Evolutionary conservation across 2,797 vertebrate species (phyloP).

Genomic region (Sphenopsis melanotis): DNA sequence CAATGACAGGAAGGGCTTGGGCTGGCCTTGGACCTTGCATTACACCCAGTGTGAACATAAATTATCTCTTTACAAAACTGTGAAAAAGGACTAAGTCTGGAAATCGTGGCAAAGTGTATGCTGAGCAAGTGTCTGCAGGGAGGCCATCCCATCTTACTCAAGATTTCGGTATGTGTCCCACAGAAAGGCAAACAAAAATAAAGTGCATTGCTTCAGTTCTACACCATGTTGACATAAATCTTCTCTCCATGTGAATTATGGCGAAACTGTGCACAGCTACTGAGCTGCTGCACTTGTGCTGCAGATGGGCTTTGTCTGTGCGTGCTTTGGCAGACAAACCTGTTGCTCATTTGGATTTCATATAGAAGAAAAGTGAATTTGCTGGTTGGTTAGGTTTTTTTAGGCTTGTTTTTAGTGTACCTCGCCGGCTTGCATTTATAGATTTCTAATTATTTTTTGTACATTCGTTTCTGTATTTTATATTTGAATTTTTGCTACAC

Average conservation of each 20-base stretch:
- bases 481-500: background rate
- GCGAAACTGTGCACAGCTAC: background rate
- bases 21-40: background rate
- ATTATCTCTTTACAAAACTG: constrained; percentile 24
- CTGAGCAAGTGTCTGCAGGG: constrained; percentile 41
- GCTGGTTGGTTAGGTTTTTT: background rate
- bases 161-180: constrained; percentile 43
- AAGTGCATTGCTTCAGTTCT: constrained; percentile 35
- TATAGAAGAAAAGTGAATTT: background rate
- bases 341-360: background rate
- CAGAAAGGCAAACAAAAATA: constrained; percentile 48
- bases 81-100: background rate
- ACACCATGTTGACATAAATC: constrained; percentile 26
- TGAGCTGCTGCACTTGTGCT: background rate
- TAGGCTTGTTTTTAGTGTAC: background rate
- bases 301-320: constrained; percentile 23
- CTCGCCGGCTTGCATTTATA: background rate
- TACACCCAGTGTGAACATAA: background rate
- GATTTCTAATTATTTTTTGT: background rate
- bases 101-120: constrained; percentile 49
- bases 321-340: background rate
- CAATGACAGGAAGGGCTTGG: accelerated
- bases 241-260: background rate
- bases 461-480: background rate
- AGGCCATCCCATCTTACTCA: constrained; percentile 36